Percentiles rank a stretch among this genome's conserved stretches.
phyloP scores from a whole-genome alignment of 2,888 invertebrate genomes.

The Polyploca ridens region DNA sequence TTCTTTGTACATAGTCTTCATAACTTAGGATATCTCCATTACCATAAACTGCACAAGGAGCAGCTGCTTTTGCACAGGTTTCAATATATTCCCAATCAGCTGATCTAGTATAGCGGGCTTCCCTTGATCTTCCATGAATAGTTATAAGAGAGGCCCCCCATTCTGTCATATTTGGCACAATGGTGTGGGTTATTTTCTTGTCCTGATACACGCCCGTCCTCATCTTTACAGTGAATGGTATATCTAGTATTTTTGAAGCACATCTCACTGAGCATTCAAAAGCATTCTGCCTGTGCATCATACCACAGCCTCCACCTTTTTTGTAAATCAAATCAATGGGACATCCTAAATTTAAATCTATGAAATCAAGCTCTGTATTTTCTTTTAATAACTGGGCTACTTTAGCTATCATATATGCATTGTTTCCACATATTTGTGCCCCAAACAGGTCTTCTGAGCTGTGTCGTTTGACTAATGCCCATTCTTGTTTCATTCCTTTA shows the following conservation, averaged over 20 bases:
- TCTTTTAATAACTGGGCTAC: slow-evolving; percentile 95
- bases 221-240: slow-evolving; percentile 97
- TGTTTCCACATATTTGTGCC: slow-evolving; percentile 95
- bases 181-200: slow-evolving; percentile 94
- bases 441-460: slow-evolving; percentile 88
- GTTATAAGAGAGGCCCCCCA: slow-evolving; percentile 96
- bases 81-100: slow-evolving; percentile 98
- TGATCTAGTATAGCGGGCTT: slow-evolving; percentile 96
- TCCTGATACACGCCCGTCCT: slow-evolving; percentile 95
- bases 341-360: slow-evolving; percentile 98
- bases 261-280: slow-evolving; percentile 92
- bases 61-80: slow-evolving; percentile 90
- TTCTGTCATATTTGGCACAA: slow-evolving; percentile 91
- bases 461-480: slow-evolving; percentile 96
- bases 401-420: slow-evolving; percentile 93
- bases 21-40: slow-evolving; percentile 97
- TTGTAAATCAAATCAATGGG: slow-evolving; percentile 98
- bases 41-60: slow-evolving; percentile 95
- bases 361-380: slow-evolving; percentile 94
- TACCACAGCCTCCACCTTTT: slow-evolving; percentile 94
- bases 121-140: slow-evolving; percentile 96
- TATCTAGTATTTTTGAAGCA: slow-evolving; percentile 87
- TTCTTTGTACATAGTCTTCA: slow-evolving; percentile 91
- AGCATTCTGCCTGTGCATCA: slow-evolving; percentile 89
- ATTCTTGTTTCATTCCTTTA: slow-evolving; percentile 91